phyloP scores from a whole-genome alignment of 2,888 invertebrate species.

The Nomada fabriciana region DNA sequence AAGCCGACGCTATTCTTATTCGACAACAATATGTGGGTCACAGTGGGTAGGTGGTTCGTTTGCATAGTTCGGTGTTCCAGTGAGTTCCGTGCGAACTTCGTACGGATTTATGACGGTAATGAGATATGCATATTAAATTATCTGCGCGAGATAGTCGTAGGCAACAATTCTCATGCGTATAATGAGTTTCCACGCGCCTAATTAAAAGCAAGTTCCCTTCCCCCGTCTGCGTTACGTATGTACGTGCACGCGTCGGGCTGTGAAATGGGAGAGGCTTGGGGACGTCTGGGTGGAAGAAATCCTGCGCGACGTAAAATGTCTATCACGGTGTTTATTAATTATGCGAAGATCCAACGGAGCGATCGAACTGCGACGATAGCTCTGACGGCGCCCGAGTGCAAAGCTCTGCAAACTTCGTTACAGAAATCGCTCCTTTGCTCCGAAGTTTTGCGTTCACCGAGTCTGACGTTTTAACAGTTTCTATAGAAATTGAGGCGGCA shows the following conservation, averaged over 20 bases:
- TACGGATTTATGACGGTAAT: slow-evolving; percentile 56
- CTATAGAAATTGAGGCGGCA: slow-evolving; percentile 39
- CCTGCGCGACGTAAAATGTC: background rate
- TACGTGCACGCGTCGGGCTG: background rate
- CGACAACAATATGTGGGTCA: slow-evolving; percentile 34
- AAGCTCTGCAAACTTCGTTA: slow-evolving; percentile 27
- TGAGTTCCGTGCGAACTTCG: slow-evolving; percentile 45
- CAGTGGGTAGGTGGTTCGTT: slow-evolving; percentile 24
- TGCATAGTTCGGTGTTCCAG: slow-evolving; percentile 48
- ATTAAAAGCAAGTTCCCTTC: slow-evolving; percentile 31
- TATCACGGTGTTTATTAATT: slow-evolving; percentile 19
- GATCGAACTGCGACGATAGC: slow-evolving; percentile 16
- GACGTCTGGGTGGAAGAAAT: background rate
- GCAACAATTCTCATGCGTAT: slow-evolving; percentile 45
- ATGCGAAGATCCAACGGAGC: background rate
- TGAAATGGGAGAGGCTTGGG: too few relatives aligned
- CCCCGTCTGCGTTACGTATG: background rate
- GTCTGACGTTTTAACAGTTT: slow-evolving; percentile 26
- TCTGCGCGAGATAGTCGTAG: slow-evolving; percentile 41
- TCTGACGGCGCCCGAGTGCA: slow-evolving; percentile 25
- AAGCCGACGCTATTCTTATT: slow-evolving; percentile 34
- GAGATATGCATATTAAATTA: slow-evolving; percentile 61
- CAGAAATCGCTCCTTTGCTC: slow-evolving; percentile 8
- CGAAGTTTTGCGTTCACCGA: slow-evolving; percentile 5
- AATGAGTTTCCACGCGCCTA: slow-evolving; percentile 53